phyloP scores from a whole-genome alignment of 2,888 invertebrate species.

The Meloe dianella region DNA sequence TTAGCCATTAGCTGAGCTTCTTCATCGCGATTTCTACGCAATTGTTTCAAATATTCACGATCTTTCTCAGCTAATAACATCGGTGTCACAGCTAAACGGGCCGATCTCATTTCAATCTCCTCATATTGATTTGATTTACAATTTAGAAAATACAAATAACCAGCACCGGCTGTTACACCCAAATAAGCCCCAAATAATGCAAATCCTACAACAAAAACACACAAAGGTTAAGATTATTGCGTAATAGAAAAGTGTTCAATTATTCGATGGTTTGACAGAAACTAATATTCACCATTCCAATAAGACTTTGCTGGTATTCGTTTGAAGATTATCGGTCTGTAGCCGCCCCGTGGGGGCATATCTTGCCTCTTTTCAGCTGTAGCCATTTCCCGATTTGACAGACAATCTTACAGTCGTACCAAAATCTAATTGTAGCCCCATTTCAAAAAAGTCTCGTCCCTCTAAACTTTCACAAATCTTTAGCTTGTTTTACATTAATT shows the following conservation, averaged over 20 bases:
- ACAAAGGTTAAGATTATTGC: constrained; percentile 22
- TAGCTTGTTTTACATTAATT: too few relatives aligned
- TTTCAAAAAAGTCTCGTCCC: too few relatives aligned
- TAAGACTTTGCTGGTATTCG: constrained; percentile 75
- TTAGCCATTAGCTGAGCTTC: constrained; percentile 88
- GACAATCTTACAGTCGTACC: too few relatives aligned
- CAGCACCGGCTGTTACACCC: constrained; percentile 63
- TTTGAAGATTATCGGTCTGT: constrained; percentile 74
- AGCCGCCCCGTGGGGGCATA: constrained; percentile 93
- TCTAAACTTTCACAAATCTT: too few relatives aligned
- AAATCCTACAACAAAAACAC: constrained; percentile 62
- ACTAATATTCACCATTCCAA: constrained; percentile 66
- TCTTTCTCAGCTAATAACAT: constrained; percentile 84
- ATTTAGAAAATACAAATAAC: constrained; percentile 66
- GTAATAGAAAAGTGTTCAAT: constrained; percentile 19
- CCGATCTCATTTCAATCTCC: constrained; percentile 78
- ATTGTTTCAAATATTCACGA: constrained; percentile 80
- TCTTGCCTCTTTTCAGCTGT: constrained; percentile 71
- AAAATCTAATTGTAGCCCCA: too few relatives aligned
- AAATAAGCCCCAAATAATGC: constrained; percentile 68
- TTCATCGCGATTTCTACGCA: constrained; percentile 80
- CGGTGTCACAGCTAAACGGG: constrained; percentile 77
- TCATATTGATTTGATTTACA: constrained; percentile 63
- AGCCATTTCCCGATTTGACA: constrained; percentile 45
- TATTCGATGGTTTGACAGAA: not conserved